Evolutionary conservation across 2,113 vertebrate species (phyloP).

Genomic region (Catharus fuscescens): DNA sequence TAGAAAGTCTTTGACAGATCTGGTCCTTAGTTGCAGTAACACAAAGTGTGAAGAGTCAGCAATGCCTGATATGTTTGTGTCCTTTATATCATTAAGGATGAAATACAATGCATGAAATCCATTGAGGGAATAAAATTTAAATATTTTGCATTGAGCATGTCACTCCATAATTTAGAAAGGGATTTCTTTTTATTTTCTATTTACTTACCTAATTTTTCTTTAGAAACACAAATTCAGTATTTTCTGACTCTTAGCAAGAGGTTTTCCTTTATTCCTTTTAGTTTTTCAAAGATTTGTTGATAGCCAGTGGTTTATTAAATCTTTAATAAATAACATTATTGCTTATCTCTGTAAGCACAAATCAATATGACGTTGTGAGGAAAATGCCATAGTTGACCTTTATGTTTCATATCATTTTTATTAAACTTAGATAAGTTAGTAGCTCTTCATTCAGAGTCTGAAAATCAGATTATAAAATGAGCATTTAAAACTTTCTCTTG

Average conservation of each 20-base stretch:
- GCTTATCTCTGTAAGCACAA: slow-evolving; percentile 20
- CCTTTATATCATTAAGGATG: background rate
- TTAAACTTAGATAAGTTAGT: slow-evolving; percentile 38
- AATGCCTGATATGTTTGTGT: background rate
- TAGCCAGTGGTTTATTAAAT: slow-evolving; percentile 36
- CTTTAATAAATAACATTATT: slow-evolving; percentile 50
- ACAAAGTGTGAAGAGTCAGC: background rate
- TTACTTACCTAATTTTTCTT: background rate
- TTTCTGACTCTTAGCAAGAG: background rate
- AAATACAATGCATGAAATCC: background rate
- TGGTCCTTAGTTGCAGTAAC: background rate
- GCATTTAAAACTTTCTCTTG: background rate
- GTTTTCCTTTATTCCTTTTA: background rate
- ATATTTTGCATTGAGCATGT: background rate
- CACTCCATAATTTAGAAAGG: background rate
- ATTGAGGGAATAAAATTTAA: background rate
- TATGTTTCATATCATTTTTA: slow-evolving; percentile 37
- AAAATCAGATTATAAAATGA: background rate
- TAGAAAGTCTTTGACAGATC: background rate
- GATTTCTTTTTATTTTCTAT: background rate
- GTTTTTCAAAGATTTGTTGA: background rate
- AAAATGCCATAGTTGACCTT: slow-evolving; percentile 9
- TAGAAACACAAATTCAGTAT: background rate
- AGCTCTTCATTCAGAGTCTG: slow-evolving; percentile 7
- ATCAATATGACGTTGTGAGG: slow-evolving; percentile 36